phyloP scores from a whole-genome alignment of 2,797 vertebrate species.

The Lagocephalus sceleratus region DNA sequence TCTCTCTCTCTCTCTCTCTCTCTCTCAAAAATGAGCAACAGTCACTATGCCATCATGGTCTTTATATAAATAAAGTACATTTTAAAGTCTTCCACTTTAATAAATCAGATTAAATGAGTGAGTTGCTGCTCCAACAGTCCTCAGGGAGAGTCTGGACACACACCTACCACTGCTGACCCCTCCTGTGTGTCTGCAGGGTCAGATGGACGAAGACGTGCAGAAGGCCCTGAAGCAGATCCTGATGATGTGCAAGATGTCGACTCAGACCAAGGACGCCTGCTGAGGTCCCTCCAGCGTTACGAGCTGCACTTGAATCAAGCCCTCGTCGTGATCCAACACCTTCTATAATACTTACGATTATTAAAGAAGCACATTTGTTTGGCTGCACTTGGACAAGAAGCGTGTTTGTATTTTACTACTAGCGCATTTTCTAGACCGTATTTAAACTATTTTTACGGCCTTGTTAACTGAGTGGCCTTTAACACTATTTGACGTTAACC shows the following conservation, averaged over 20 bases:
- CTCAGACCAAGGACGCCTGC: constrained; percentile 83
- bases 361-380: constrained; percentile 22
- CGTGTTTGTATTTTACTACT: constrained; percentile 44
- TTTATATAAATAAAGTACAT: too few species aligned
- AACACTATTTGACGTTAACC: constrained; percentile 31
- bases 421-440: constrained; percentile 34
- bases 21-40: too few species aligned
- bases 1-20: too few species aligned
- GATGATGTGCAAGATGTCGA: constrained; percentile 95
- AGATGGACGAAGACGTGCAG: constrained; percentile 99
- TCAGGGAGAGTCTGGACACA: background rate
- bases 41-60: too few species aligned
- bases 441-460: constrained; percentile 33
- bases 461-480: constrained; percentile 38
- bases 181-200: constrained; percentile 79
- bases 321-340: too few species aligned
- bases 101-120: too few species aligned
- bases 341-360: background rate
- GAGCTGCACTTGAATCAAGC: too few species aligned
- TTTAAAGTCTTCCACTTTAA: too few species aligned
- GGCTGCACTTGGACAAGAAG: constrained; percentile 41
- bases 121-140: too few species aligned
- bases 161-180: background rate
- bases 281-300: constrained; percentile 20
- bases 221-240: constrained; percentile 97